phyloP scores from a whole-genome alignment of 2,113 vertebrate species.

The Cavia aperea region DNA sequence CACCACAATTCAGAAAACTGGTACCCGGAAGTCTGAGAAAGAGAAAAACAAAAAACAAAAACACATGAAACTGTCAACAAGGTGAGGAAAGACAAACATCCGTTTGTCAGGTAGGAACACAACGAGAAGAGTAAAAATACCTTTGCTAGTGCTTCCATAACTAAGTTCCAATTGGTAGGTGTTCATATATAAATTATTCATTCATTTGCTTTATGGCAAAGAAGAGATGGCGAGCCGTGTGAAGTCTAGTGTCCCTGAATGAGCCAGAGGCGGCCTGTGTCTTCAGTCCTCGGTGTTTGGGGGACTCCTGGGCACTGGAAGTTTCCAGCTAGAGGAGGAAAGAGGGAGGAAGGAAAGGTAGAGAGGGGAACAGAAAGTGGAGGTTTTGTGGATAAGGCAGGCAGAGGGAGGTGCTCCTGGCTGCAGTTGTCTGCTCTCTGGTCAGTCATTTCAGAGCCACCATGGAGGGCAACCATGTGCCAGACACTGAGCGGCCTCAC shows the following conservation, averaged over 20 bases:
- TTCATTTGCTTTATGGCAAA: not conserved
- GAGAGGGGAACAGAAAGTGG: not conserved
- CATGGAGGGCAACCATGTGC: not conserved
- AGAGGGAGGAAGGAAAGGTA: fast-evolving
- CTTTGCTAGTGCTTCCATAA: not conserved
- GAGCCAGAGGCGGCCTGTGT: not conserved
- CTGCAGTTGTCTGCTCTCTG: not conserved
- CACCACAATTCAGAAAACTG: not conserved
- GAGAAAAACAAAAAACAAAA: too few species aligned
- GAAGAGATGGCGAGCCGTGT: fast-evolving
- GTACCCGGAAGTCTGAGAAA: not conserved
- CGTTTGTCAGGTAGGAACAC: not conserved
- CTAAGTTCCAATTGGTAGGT: not conserved
- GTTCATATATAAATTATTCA: not conserved
- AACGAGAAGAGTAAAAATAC: not conserved
- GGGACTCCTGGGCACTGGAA: not conserved
- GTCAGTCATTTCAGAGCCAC: too few species aligned
- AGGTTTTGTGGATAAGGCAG: not conserved
- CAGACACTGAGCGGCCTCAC: fast-evolving
- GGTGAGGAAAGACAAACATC: not conserved
- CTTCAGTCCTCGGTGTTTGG: not conserved
- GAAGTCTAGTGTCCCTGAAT: not conserved
- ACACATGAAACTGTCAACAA: not conserved
- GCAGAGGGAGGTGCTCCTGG: fast-evolving
- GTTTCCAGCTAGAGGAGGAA: too few species aligned